A percentile compares a stretch with the other conserved stretches of the same genome.
Evolutionary conservation across 2,113 vertebrate species (phyloP).

Genomic region (Dasyprocta punctata): DNA sequence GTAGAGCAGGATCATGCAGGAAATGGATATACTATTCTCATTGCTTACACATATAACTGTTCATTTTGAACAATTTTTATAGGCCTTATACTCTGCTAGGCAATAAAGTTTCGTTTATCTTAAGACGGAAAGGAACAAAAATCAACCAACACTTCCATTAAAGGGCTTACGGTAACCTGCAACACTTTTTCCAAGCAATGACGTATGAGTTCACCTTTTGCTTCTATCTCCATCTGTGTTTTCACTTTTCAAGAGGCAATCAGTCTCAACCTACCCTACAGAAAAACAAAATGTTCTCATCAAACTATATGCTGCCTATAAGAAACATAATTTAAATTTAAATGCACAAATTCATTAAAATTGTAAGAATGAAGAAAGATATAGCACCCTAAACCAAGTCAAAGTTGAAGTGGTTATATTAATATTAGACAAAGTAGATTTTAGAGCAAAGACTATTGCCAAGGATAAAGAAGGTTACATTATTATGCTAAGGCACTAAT

Average conservation of each 20-base stretch:
- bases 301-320: not conserved
- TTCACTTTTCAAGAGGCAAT: conserved; percentile 58
- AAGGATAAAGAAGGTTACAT: not conserved
- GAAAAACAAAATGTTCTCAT: conserved; percentile 4
- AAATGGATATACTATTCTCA: conserved; percentile 77
- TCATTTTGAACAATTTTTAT: conserved; percentile 76
- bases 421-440: conserved; percentile 3
- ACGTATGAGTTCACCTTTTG: conserved; percentile 12
- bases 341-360: not conserved
- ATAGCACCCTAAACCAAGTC: not conserved
- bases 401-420: not conserved
- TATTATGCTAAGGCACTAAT: too few relatives aligned
- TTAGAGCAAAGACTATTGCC: conserved; percentile 28
- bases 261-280: not conserved
- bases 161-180: conserved; percentile 46
- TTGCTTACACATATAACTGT: conserved; percentile 67
- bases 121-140: conserved; percentile 75
- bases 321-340: conserved; percentile 3
- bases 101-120: conserved; percentile 77
- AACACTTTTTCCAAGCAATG: conserved; percentile 48
- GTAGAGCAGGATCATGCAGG: conserved; percentile 60
- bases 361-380: conserved; percentile 34
- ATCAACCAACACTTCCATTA: conserved; percentile 73
- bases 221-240: conserved; percentile 46
- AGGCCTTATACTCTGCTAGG: conserved; percentile 61